Evolutionary conservation across 2,113 vertebrate genomes (phyloP).

Genomic region (Cathartes aura): DNA sequence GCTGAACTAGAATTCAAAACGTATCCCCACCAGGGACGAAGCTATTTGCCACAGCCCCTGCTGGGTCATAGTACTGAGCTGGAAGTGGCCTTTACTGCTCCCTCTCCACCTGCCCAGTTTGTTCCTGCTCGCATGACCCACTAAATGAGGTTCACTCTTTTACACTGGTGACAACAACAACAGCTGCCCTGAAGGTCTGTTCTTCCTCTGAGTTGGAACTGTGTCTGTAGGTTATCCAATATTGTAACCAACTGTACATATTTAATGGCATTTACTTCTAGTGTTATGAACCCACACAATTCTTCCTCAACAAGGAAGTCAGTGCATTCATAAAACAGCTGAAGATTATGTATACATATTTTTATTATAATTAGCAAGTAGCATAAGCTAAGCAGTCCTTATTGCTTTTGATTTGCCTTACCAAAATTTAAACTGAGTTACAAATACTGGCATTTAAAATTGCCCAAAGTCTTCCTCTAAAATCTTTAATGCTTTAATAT

Average conservation of each 20-base stretch:
- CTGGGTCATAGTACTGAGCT: background rate
- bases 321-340: background rate
- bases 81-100: fast-evolving
- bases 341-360: background rate
- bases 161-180: background rate
- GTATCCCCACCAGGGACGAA: background rate
- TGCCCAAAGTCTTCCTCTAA: background rate
- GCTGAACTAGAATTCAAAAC: background rate
- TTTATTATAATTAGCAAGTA: background rate
- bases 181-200: background rate
- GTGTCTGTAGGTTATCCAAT: background rate
- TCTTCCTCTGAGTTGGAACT: background rate
- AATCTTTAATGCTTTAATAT: background rate
- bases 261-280: background rate
- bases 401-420: background rate
- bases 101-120: background rate
- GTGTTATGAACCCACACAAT: background rate
- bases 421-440: background rate
- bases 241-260: background rate
- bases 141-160: background rate
- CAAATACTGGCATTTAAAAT: background rate
- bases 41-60: background rate
- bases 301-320: background rate
- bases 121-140: background rate
- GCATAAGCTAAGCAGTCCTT: background rate